These are phyloP conservation scores for Upupa epops DNA, from an alignment of 2,113 vertebrate genomes.

Conservation along the genomic window DNA sequence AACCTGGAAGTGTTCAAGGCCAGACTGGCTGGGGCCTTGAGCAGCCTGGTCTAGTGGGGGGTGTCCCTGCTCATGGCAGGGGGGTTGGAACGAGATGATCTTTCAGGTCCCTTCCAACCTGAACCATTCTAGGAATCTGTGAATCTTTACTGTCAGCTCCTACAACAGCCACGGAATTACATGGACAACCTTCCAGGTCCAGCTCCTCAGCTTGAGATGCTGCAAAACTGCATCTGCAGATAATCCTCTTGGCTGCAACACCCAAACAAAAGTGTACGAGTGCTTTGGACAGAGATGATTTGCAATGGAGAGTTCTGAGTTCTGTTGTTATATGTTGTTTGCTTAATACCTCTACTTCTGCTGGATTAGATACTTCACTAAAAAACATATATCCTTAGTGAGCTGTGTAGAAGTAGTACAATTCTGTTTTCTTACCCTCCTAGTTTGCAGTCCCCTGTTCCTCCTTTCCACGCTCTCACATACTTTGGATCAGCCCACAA, in stretches of 20 bases:
- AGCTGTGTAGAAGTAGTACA: background rate
- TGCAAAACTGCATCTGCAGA: background rate
- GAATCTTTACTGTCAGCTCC: background rate
- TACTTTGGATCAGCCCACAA: conserved; percentile 90
- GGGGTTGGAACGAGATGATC: too few species aligned
- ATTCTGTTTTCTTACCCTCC: conserved; percentile 81
- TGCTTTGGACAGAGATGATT: background rate
- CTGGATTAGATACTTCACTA: background rate
- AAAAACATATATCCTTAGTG: background rate
- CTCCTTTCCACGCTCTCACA: conserved; percentile 88
- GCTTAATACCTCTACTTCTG: background rate
- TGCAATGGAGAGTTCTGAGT: background rate
- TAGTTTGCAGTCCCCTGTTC: conserved; percentile 90
- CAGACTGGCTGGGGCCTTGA: too few species aligned
- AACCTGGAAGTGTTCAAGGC: too few species aligned
- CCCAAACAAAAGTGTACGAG: background rate
- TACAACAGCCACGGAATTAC: background rate
- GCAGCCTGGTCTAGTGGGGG: too few species aligned
- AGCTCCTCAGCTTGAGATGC: background rate
- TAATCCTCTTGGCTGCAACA: background rate
- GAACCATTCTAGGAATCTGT: too few species aligned
- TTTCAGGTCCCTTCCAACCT: too few species aligned
- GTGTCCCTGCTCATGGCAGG: too few species aligned
- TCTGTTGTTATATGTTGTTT: accelerated
- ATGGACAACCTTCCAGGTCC: background rate